phyloP scores from a whole-genome alignment of 2,888 invertebrate species.

The Volucella bombylans region DNA sequence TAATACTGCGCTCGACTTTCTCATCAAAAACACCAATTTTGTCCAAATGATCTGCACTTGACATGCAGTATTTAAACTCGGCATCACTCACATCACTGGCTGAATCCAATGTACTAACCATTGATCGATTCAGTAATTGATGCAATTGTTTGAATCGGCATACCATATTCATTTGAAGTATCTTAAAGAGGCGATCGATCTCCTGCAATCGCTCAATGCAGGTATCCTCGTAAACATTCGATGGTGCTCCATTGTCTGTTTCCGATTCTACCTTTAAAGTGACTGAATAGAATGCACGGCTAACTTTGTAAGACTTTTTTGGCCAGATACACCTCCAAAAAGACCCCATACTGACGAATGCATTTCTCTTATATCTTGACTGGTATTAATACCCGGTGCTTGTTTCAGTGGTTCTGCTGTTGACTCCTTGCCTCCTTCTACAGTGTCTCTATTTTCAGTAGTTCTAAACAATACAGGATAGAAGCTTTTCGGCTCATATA shows the following conservation, averaged over 20 bases:
- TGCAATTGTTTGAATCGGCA: conserved; percentile 83
- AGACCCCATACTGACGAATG: conserved; percentile 84
- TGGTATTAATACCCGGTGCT: conserved; percentile 69
- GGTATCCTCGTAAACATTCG: conserved; percentile 81
- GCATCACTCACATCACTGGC: conserved; percentile 80
- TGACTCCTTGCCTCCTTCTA: conserved; percentile 1
- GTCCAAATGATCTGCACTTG: conserved; percentile 77
- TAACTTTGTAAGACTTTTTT: conserved; percentile 74
- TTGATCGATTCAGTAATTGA: conserved; percentile 79
- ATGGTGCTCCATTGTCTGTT: conserved; percentile 47
- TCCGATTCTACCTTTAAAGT: conserved; percentile 77
- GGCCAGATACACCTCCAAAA: conserved; percentile 82
- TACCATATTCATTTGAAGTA: conserved; percentile 82
- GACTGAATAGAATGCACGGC: conserved; percentile 76
- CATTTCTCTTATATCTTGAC: conserved; percentile 83
- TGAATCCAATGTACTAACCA: conserved; percentile 74
- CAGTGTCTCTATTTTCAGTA: conserved; percentile 13
- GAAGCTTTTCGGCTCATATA: conserved; percentile 73
- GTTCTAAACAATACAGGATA: conserved; percentile 60
- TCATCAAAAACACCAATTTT: conserved; percentile 80
- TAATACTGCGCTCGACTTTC: conserved; percentile 78
- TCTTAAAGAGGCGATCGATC: conserved; percentile 82
- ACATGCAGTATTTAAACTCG: conserved; percentile 77
- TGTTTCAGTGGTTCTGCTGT: conserved; percentile 43
- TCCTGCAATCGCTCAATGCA: conserved; percentile 79